Evolutionary conservation across 2,797 vertebrate genomes (phyloP).

Genomic region (Carduelis carduelis): DNA sequence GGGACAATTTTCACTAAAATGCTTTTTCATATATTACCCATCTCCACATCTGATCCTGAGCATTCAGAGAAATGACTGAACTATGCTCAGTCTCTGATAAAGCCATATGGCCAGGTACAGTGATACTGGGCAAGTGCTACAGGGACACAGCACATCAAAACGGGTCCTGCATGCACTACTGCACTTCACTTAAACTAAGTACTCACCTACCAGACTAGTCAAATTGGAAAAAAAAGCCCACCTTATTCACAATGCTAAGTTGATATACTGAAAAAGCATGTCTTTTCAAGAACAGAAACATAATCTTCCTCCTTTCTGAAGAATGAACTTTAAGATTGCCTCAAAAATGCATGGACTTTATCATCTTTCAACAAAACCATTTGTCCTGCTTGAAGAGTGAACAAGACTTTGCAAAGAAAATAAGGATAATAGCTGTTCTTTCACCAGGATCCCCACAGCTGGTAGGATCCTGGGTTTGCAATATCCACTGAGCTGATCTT

Average conservation of each 20-base stretch:
- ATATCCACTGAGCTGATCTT: background rate
- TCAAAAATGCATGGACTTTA: background rate
- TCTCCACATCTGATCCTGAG: slow-evolving; percentile 10
- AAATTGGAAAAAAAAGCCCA: background rate
- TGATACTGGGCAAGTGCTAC: background rate
- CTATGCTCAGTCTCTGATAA: background rate
- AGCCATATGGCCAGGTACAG: background rate
- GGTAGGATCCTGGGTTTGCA: background rate
- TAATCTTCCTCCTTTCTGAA: background rate
- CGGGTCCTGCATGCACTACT: background rate
- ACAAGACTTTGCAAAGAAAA: background rate
- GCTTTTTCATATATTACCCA: background rate
- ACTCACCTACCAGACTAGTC: background rate
- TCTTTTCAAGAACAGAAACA: background rate
- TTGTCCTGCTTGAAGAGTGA: background rate
- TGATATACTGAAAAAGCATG: background rate
- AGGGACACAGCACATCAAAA: background rate
- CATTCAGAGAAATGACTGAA: background rate
- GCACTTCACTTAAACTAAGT: background rate
- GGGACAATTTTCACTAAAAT: background rate
- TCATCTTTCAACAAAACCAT: background rate
- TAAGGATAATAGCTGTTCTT: background rate
- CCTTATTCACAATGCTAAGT: background rate
- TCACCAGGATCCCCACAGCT: background rate
- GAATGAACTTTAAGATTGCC: background rate